Percentiles rank a stretch among this genome's conserved stretches.
Conservation (phyloP, 2,888 invertebrate species). For the Campopleginae sp. region DNA sequence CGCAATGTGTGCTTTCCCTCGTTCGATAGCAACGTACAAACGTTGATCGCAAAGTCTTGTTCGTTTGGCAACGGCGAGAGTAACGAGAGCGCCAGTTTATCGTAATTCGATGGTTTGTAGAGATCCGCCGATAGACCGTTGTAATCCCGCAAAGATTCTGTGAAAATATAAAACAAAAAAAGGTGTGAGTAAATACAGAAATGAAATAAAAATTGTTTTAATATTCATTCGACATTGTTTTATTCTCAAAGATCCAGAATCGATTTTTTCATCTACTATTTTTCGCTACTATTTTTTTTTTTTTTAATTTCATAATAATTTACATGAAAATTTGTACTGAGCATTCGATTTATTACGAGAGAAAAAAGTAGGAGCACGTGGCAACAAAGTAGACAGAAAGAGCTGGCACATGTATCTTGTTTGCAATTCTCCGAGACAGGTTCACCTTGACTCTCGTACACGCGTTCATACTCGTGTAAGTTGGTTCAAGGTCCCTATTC, state of each 20-base stretch:
- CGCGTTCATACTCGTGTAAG: background rate
- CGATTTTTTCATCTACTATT: background rate
- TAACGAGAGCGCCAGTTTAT: constrained; percentile 94
- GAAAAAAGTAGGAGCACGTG: constrained; percentile 27
- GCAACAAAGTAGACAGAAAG: background rate
- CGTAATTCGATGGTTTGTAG: constrained; percentile 91
- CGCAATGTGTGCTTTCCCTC: constrained; percentile 96
- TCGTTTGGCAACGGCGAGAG: constrained; percentile 99
- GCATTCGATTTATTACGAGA: background rate
- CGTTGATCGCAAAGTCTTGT: constrained; percentile 99
- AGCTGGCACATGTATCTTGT: background rate
- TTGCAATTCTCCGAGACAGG: constrained; percentile 33
- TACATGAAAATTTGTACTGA: background rate
- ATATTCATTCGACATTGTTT: background rate
- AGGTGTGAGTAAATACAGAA: background rate
- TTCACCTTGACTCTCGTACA: constrained; percentile 46
- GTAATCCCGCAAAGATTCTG: constrained; percentile 87
- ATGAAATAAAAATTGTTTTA: background rate
- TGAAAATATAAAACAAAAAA: constrained; percentile 55
- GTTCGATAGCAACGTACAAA: constrained; percentile 97
- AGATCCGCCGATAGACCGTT: constrained; percentile 89
- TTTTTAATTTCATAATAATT: background rate
- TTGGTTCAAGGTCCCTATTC: constrained; percentile 33
- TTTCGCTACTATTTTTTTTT: background rate
- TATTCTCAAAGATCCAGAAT: background rate